phyloP scores from a whole-genome alignment of 2,888 invertebrate genomes.

The Bruchidius siliquastri region DNA sequence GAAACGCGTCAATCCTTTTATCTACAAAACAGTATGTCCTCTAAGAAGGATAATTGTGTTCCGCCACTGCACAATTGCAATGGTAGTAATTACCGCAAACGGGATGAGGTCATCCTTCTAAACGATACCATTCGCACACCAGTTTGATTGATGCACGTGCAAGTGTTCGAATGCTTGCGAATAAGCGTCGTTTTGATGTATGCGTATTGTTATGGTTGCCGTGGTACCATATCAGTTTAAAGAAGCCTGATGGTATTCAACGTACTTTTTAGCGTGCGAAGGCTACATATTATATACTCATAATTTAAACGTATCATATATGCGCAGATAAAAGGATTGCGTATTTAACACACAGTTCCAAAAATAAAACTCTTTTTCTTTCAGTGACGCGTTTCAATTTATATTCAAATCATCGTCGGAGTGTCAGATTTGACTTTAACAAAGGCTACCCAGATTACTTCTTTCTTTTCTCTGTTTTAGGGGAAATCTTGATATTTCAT shows the following conservation, averaged over 20 bases:
- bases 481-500: too few species aligned
- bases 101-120: conserved; percentile 9
- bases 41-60: neutral
- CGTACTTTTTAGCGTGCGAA: neutral
- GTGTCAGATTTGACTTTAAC: too few species aligned
- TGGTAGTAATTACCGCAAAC: conserved; percentile 9
- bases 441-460: too few species aligned
- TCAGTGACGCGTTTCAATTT: too few species aligned
- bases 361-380: too few species aligned
- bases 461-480: too few species aligned
- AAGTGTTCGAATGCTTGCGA: neutral
- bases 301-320: too few species aligned
- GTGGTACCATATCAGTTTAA: neutral
- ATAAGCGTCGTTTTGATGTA: neutral
- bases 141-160: conserved; percentile 2
- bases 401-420: too few species aligned
- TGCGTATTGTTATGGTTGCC: neutral
- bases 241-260: neutral
- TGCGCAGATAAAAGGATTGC: too few species aligned
- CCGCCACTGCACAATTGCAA: conserved; percentile 1
- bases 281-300: neutral
- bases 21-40: too few species aligned
- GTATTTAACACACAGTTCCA: too few species aligned
- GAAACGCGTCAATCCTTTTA: too few species aligned
- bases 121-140: conserved; percentile 2